Percentiles rank a stretch among this genome's conserved stretches.
Evolutionary conservation across 2,797 vertebrate genomes (phyloP).

Genomic region (Philypnodon macrostomus): DNA sequence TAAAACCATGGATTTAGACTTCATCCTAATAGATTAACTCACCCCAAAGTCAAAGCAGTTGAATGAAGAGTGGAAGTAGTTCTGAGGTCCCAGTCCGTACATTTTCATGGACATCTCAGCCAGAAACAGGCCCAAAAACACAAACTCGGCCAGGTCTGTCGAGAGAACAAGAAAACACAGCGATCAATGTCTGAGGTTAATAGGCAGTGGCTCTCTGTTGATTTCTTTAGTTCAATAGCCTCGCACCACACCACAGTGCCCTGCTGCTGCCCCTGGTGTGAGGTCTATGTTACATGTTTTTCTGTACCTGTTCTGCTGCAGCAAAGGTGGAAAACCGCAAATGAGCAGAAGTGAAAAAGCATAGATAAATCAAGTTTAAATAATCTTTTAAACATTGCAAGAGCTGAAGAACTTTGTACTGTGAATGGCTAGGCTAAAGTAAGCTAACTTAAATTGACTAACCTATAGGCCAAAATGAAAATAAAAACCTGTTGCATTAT

Average conservation of each 20-base stretch:
- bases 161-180: conserved; percentile 21
- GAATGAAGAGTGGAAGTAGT: conserved; percentile 97
- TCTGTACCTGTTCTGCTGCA: conserved; percentile 4
- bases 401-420: no score
- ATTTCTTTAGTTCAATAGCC: conserved; percentile 16
- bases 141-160: conserved; percentile 94
- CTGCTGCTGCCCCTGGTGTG: conserved; percentile 9
- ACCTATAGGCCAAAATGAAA: no score
- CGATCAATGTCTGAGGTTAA: conserved; percentile 21
- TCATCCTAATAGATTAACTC: conserved; percentile 48
- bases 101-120: conserved; percentile 97
- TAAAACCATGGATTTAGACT: not conserved
- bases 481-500: no score
- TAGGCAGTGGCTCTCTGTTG: conserved; percentile 15
- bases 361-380: no score
- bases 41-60: conserved; percentile 99
- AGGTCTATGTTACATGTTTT: conserved; percentile 15
- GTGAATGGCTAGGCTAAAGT: no score
- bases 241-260: not conserved
- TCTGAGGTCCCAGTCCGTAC: conserved; percentile 92
- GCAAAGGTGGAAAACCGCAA: not conserved
- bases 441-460: no score
- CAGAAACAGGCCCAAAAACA: conserved; percentile 94
- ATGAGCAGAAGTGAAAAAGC: not conserved
- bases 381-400: no score